Conservation (phyloP, 2,797 vertebrate species). For the Diplodus puntazzo region DNA sequence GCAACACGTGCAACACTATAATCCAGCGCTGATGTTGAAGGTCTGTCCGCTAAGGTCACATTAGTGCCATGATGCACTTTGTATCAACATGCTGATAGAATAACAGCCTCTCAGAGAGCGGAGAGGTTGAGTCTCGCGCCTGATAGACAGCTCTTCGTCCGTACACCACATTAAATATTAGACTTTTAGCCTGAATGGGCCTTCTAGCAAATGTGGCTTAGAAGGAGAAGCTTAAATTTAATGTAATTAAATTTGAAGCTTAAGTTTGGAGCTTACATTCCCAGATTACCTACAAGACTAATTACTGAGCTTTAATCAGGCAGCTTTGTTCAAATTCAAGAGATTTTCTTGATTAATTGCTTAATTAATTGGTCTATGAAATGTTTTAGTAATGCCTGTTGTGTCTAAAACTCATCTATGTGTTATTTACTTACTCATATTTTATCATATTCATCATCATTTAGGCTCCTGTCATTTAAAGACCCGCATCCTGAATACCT, state of each 20-base stretch:
- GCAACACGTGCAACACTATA: slow-evolving; percentile 24
- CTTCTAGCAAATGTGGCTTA: slow-evolving; percentile 35
- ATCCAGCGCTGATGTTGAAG: slow-evolving; percentile 31
- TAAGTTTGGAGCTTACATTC: slow-evolving; percentile 42
- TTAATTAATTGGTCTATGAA: background rate
- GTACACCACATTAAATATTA: slow-evolving; percentile 18
- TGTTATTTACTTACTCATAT: background rate
- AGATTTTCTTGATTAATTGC: slow-evolving; percentile 17
- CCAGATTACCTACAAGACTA: slow-evolving; percentile 33
- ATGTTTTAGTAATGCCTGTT: background rate
- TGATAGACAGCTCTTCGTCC: background rate
- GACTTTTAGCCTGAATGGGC: slow-evolving; percentile 7
- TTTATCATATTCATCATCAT: no score
- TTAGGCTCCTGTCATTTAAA: no score
- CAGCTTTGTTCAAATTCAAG: slow-evolving; percentile 15
- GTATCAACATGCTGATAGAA: slow-evolving; percentile 25
- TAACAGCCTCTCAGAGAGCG: background rate
- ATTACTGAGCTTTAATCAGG: slow-evolving; percentile 40
- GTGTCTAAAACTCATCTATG: background rate
- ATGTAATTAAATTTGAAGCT: slow-evolving; percentile 47
- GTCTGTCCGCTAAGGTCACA: slow-evolving; percentile 37
- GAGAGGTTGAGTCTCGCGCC: background rate
- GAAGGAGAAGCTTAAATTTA: slow-evolving; percentile 48
- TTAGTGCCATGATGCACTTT: slow-evolving; percentile 32
- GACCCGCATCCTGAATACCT: no score